Evolutionary conservation across 2,797 vertebrate genomes (phyloP), one percentile per base, ranked within the genome.

Genomic region (Adrianichthys oophorus): DNA sequence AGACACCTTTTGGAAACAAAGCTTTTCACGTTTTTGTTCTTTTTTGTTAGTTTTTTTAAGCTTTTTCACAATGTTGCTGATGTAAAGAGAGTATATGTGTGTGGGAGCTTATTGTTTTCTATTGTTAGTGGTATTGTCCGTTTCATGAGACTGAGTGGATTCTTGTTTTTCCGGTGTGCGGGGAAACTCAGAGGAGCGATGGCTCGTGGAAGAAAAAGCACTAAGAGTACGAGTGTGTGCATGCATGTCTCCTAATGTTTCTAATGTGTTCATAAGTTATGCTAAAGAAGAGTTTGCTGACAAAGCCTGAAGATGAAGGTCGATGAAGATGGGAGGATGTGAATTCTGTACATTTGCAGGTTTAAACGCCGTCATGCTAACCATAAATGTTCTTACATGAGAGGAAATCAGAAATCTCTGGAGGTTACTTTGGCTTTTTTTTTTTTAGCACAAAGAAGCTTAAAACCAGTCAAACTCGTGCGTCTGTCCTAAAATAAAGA

Each of bases 1-100:
- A 78, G 81, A 69, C 69, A 74, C 83, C 76, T 87, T 84, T 86
- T 88, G 74, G 80, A 68, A 90, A 91, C 87, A 62, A 81, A 91
- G 91, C 74, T 88, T 90, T 92, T 93, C 86, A 88, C 83, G 80
- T 93, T 92, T 93, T 82, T 62, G 79, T 87, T 91, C 72, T 80
- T 52, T 82, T 79, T 93, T 92, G 79, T 90, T 93, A 92, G 89
- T 82, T 83, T 90, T 90, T 90, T 82, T 80, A 65, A 65, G 74
- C 32, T 37, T 68, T 72, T 83, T 69, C 26, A 72, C 53, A 62
- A 71, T 72, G 70, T 72, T 80, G 78, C 59, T 74, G 48, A 47
- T 79, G 52, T 79, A 68, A 78, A 75, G 79, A 74, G 62, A 19
- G 43, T 53, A 19, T 4, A 15, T 53, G 58, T 32, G 62, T 56